Percentiles rank a stretch among this genome's conserved stretches.
Conservation (phyloP, 1,140 invertebrate species). For the Gonatopus flavifemur region DNA sequence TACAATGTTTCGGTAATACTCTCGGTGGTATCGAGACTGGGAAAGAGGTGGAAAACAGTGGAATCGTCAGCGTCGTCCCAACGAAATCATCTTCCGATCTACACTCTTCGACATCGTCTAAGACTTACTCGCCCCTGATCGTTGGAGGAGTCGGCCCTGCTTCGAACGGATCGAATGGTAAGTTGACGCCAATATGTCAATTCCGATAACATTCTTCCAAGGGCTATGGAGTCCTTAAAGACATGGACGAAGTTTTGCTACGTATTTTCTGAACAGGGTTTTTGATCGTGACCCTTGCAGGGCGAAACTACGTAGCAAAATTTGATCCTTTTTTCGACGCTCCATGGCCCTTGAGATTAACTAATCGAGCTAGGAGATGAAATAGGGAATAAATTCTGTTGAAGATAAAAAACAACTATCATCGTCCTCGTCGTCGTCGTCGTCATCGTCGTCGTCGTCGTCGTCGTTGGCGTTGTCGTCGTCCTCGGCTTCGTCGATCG, state of each 20-base stretch:
- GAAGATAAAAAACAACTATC: slow-evolving; percentile 39
- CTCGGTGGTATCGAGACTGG: slow-evolving; percentile 18
- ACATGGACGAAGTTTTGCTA: too few relatives aligned
- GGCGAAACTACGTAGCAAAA: too few relatives aligned
- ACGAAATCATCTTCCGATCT: slow-evolving; percentile 27
- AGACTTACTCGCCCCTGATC: slow-evolving; percentile 15
- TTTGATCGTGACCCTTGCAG: too few relatives aligned
- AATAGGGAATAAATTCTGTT: slow-evolving; percentile 25
- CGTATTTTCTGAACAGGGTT: too few relatives aligned
- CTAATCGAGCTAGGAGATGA: too few relatives aligned
- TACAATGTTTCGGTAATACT: slow-evolving; percentile 20
- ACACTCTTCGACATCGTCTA: slow-evolving; percentile 16
- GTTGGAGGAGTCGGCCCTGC: slow-evolving; percentile 9
- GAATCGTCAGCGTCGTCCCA: slow-evolving; percentile 19
- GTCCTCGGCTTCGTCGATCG: slow-evolving; percentile 8
- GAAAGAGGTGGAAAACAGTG: slow-evolving; percentile 23
- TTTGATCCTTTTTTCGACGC: too few relatives aligned
- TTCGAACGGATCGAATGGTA: background rate
- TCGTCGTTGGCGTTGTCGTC: slow-evolving; percentile 13
- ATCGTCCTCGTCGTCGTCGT: background rate
- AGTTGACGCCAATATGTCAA: too few relatives aligned
- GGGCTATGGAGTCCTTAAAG: too few relatives aligned
- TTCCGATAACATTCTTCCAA: too few relatives aligned
- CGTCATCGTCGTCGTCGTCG: slow-evolving; percentile 14
- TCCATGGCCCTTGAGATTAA: too few relatives aligned